Conservation (phyloP, 2,113 vertebrate genomes). For the Heteronetta atricapilla region DNA sequence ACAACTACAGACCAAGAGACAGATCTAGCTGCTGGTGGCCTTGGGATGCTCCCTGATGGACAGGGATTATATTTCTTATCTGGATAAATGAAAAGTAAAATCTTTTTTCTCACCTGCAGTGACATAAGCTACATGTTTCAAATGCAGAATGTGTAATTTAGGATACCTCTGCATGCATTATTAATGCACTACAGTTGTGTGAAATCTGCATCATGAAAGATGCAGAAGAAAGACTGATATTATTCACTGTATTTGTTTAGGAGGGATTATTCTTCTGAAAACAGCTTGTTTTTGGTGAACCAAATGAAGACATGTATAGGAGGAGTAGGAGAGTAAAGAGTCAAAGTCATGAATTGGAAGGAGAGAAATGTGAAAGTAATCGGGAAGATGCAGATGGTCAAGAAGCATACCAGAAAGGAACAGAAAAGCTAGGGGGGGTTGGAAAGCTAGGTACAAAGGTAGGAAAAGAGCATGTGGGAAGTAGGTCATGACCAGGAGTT, state of each 20-base stretch:
- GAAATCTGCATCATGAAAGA: not conserved
- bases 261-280: not conserved
- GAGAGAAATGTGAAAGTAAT: not conserved
- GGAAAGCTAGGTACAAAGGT: not conserved
- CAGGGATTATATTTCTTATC: not conserved
- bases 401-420: not conserved
- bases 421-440: not conserved
- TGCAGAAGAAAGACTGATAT: not conserved
- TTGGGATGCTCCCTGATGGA: not conserved
- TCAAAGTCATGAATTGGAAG: not conserved
- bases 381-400: not conserved
- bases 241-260: not conserved
- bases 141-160: not conserved
- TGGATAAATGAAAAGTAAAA: not conserved
- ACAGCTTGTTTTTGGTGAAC: not conserved
- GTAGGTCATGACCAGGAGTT: not conserved
- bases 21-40: not conserved
- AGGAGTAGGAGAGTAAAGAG: not conserved
- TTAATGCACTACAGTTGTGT: not conserved
- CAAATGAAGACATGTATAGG: accelerated
- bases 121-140: not conserved
- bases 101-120: not conserved
- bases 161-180: not conserved
- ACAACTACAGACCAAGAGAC: not conserved
- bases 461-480: not conserved